Percentiles rank a stretch among this genome's conserved stretches.
Evolutionary conservation across 2,113 vertebrate species (phyloP).

Genomic region (Typhlomys cinereus): DNA sequence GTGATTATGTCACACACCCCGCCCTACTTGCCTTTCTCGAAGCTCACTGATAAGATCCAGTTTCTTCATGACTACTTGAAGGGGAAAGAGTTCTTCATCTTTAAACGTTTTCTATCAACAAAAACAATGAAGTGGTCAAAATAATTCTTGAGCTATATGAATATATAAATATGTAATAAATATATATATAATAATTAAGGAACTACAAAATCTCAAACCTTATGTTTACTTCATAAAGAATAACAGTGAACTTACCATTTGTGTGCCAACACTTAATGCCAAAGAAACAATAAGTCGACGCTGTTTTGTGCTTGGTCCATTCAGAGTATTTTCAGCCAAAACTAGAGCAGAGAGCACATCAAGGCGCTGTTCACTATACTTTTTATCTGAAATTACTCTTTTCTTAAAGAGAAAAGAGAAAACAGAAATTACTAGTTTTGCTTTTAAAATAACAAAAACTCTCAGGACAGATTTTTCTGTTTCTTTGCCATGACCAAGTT

Average conservation of each 20-base stretch:
- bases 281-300: slow-evolving; percentile 93
- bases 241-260: slow-evolving; percentile 89
- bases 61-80: slow-evolving; percentile 97
- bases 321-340: slow-evolving; percentile 95
- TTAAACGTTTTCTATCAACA: slow-evolving; percentile 95
- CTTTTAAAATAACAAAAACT: background rate
- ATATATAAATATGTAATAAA: too few relatives aligned
- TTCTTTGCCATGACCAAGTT: background rate
- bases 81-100: slow-evolving; percentile 95
- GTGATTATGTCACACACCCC: background rate
- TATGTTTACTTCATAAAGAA: background rate
- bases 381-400: slow-evolving; percentile 99
- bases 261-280: slow-evolving; percentile 96
- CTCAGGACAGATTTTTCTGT: background rate
- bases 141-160: background rate
- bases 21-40: slow-evolving; percentile 87
- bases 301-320: slow-evolving; percentile 96
- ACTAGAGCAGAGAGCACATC: slow-evolving; percentile 98
- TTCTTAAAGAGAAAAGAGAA: slow-evolving; percentile 87
- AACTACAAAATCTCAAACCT: background rate
- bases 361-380: slow-evolving; percentile 97
- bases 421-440: slow-evolving; percentile 59
- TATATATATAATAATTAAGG: background rate
- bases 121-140: slow-evolving; percentile 23
- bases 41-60: slow-evolving; percentile 97